Base-by-base conservation (phyloP, 2,797 vertebrate species). In the Mycteria americana region DNA sequence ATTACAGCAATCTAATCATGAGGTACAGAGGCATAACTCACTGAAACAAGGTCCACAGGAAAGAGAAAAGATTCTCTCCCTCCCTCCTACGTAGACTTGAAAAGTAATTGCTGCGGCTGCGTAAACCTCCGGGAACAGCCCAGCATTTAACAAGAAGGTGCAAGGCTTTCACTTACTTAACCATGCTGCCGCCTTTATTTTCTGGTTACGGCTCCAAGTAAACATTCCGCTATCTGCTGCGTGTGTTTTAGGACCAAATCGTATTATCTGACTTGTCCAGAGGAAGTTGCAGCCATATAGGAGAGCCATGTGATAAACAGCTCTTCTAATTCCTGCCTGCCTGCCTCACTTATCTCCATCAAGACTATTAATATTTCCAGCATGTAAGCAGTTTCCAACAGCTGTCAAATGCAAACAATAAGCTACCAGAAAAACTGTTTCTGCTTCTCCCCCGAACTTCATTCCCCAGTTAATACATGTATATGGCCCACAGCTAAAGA, bases 341-440 rank as follows among this genome's bases (percentile, higher is more conserved):
- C 94, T n/a, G 85, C 68, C 75, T 85, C 72, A 7, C 92, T 89
- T 93, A 76, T 68, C 82, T 93, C 86, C 89, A 84, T 80, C 85
- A 53, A 16, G 48, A 89, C 82, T 84, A 87, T 87, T 84, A 80
- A 87, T 54, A 80, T 95, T 95, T 89, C 78, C 78, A 92, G 39
- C n/a, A 3, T 85, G 85, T 85, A 85, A 92, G 94, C 92, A 84
- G 63, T 93, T 95, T 87, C 82, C 68, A 93, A 59, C 85, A 89
- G 85, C 89, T 92, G 82, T 87, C 86, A 67, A 75, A 48, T 31
- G 84, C 70, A 88, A 91, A 93, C 86, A 92, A 73, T 72, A 35
- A 93, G 77, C 73, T 67, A 37, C 73, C 37, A 72, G 89, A 53
- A 83, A 77, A 95, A 79, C 48, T 48, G 37, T 57, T 95, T 33